Conservation (phyloP, 1,140 invertebrate species). For the Zaprionus gabonicus region DNA sequence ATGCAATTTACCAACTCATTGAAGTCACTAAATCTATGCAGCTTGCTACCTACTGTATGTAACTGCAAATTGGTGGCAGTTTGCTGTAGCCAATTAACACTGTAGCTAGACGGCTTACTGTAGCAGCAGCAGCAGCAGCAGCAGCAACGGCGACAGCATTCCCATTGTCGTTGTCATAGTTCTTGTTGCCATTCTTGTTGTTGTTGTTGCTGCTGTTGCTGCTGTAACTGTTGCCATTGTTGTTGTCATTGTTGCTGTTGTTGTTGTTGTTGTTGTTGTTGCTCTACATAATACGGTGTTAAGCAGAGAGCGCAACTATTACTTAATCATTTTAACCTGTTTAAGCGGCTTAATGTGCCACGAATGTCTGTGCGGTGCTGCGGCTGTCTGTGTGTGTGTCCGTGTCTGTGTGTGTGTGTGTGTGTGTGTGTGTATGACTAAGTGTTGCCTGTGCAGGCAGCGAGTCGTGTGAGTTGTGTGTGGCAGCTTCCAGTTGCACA, state of each 20-base stretch:
- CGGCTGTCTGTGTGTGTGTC: constrained; percentile 6
- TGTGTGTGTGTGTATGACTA: constrained; percentile 2
- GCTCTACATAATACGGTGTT: constrained; percentile 68
- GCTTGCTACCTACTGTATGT: too few species aligned
- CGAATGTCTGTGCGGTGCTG: constrained; percentile 36
- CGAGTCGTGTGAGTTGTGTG: constrained; percentile 1
- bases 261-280: constrained; percentile 39
- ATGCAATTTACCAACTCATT: not conserved
- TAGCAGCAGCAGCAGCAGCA: not conserved
- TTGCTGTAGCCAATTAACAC: not conserved
- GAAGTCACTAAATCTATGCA: too few species aligned
- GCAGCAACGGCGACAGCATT: not conserved
- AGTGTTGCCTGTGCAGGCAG: constrained; percentile 8
- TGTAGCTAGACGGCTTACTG: not conserved
- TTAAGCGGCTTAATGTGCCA: constrained; percentile 76
- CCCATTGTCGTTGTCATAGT: constrained; percentile 8
- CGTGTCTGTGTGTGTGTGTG: not conserved
- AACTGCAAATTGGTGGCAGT: not conserved
- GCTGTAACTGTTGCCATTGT: constrained; percentile 4
- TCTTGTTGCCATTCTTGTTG: constrained; percentile 10
- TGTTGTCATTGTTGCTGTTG: constrained; percentile 16
- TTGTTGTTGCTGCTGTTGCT: not conserved
- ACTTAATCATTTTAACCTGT: constrained; percentile 80
- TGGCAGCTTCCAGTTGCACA: constrained; percentile 21
- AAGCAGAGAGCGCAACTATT: constrained; percentile 72